Evolutionary conservation across 2,888 invertebrate species (phyloP).

Genomic region (Unio delphinus): DNA sequence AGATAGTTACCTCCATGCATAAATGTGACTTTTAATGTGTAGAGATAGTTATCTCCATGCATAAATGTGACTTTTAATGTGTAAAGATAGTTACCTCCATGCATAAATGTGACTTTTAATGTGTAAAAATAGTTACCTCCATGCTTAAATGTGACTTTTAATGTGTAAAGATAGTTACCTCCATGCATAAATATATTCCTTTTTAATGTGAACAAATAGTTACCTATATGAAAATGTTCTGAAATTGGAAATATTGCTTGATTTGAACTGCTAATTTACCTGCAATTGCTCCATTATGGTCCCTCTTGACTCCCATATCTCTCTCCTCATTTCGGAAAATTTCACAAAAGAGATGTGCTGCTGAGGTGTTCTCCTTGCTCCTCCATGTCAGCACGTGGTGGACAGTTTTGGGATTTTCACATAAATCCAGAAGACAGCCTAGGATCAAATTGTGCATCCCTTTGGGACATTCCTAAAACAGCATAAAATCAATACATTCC

Average conservation of each 20-base stretch:
- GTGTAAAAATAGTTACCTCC: no score
- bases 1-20: no score
- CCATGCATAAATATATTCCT: background rate
- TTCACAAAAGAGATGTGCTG: slow-evolving; percentile 69
- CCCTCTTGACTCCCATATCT: slow-evolving; percentile 65
- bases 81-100: no score
- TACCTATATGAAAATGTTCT: background rate
- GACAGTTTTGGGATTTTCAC: slow-evolving; percentile 69
- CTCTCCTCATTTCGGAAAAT: slow-evolving; percentile 70
- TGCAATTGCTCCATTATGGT: slow-evolving; percentile 59
- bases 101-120: no score
- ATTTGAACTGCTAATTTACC: slow-evolving; percentile 40
- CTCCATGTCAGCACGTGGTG: slow-evolving; percentile 69
- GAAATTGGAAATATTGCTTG: background rate
- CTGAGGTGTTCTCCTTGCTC: slow-evolving; percentile 62
- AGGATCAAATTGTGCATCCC: slow-evolving; percentile 69
- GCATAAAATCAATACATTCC: no score
- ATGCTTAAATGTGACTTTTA: no score
- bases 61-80: no score
- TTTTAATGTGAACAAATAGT: background rate
- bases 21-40: no score
- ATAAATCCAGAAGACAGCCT: slow-evolving; percentile 70
- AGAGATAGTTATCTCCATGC: no score
- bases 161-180: no score
- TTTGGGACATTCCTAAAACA: slow-evolving; percentile 63